Percentiles rank a stretch among this genome's conserved stretches.
These are phyloP conservation scores for Cydia fagiglandana DNA, from an alignment of 1,140 invertebrate species.

Conservation along the genomic window DNA sequence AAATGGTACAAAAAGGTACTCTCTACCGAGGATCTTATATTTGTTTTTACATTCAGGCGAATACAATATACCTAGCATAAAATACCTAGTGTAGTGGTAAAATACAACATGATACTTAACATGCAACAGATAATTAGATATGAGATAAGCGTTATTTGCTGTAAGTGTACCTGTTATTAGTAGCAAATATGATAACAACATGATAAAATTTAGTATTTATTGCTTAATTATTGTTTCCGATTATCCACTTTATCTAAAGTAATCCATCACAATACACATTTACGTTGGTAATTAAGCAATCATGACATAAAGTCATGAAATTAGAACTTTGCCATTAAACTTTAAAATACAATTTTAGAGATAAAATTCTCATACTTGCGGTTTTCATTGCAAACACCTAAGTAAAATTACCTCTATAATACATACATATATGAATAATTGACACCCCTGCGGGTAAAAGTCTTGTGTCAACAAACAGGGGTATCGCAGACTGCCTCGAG, in stretches of 20 bases:
- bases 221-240: neutral
- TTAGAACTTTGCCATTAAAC: neutral
- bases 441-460: conserved; percentile 62
- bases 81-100: neutral
- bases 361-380: too few species aligned
- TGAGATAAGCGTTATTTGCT: neutral
- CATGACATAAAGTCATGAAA: neutral
- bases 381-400: too few species aligned
- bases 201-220: neutral
- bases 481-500: conserved; percentile 46
- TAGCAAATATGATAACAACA: neutral
- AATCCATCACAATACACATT: neutral
- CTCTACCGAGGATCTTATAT: too few species aligned
- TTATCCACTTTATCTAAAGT: neutral
- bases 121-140: neutral
- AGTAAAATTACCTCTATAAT: neutral
- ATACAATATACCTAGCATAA: too few species aligned
- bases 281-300: neutral
- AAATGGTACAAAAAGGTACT: too few species aligned
- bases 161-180: neutral
- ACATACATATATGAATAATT: neutral
- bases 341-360: neutral
- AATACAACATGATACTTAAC: neutral
- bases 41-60: too few species aligned
- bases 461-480: conserved; percentile 66